phyloP scores from a whole-genome alignment of 2,113 vertebrate genomes.

The Raja brachyura region DNA sequence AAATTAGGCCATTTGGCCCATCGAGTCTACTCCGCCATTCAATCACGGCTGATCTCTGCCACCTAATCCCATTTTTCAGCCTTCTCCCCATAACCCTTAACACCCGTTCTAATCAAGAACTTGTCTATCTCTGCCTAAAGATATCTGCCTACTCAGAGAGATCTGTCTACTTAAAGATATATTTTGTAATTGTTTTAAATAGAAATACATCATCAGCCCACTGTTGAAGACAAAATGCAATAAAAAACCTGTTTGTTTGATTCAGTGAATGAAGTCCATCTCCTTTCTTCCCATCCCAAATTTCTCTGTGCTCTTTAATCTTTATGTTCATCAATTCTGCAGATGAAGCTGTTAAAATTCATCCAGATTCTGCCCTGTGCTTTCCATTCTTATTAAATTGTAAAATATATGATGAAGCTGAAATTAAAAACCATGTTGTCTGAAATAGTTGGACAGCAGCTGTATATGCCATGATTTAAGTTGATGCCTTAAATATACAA shows the following conservation, averaged over 20 bases:
- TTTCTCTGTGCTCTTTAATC: neutral
- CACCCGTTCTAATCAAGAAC: too few relatives aligned
- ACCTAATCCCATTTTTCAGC: too few relatives aligned
- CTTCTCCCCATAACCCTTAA: too few relatives aligned
- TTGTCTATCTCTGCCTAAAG: too few relatives aligned
- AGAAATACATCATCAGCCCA: neutral
- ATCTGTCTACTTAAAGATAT: too few relatives aligned
- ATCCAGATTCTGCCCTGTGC: neutral
- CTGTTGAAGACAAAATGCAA: neutral
- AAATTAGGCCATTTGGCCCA: too few relatives aligned
- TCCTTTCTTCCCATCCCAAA: neutral
- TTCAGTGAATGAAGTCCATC: neutral
- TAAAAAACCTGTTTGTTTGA: neutral
- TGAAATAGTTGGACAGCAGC: neutral
- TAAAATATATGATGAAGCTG: neutral
- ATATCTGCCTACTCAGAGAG: too few relatives aligned
- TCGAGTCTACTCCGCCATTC: too few relatives aligned
- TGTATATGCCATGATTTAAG: neutral
- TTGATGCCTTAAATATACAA: neutral
- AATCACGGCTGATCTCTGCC: too few relatives aligned
- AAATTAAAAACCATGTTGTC: neutral
- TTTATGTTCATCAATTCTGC: neutral
- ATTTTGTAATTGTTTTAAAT: neutral
- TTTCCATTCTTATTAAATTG: neutral
- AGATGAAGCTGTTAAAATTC: slow-evolving; percentile 9